These are phyloP conservation scores for Epirrhoe tristata DNA, from an alignment of 2,888 invertebrate genomes.

Conservation along the genomic window DNA sequence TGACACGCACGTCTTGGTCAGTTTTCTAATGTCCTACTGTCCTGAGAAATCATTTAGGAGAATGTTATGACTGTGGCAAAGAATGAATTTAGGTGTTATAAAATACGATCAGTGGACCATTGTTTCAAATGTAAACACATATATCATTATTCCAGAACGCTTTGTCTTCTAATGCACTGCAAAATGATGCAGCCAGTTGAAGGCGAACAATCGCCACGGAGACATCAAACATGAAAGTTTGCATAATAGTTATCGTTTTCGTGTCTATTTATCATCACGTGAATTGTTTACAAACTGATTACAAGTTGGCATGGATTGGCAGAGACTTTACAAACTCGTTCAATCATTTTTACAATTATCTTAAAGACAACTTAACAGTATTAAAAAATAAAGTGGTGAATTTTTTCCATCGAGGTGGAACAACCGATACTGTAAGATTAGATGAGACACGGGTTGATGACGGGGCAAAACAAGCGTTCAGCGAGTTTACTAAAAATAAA, in stretches of 20 bases:
- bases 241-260: constrained; percentile 10
- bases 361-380: background rate
- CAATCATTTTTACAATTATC: background rate
- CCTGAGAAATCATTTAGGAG: constrained; percentile 4
- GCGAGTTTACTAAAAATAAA: constrained; percentile 12
- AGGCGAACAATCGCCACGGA: background rate
- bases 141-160: background rate
- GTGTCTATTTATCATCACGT: constrained; percentile 3
- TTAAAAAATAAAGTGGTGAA: background rate
- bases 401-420: background rate
- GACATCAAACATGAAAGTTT: constrained; percentile 20
- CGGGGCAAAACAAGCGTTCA: constrained; percentile 13
- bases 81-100: constrained; percentile 14
- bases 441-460: background rate
- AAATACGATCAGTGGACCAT: constrained; percentile 19
- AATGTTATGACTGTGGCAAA: constrained; percentile 14
- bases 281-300: background rate
- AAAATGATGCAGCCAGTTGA: constrained; percentile 11
- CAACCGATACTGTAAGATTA: background rate
- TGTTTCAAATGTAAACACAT: constrained; percentile 27
- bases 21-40: constrained; percentile 5
- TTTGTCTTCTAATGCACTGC: constrained; percentile 1
- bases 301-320: background rate
- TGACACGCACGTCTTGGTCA: background rate
- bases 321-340: background rate